Percentiles rank a stretch among this genome's conserved stretches.
Evolutionary conservation across 1,140 invertebrate species (phyloP).

Genomic region (Cydia amplana): DNA sequence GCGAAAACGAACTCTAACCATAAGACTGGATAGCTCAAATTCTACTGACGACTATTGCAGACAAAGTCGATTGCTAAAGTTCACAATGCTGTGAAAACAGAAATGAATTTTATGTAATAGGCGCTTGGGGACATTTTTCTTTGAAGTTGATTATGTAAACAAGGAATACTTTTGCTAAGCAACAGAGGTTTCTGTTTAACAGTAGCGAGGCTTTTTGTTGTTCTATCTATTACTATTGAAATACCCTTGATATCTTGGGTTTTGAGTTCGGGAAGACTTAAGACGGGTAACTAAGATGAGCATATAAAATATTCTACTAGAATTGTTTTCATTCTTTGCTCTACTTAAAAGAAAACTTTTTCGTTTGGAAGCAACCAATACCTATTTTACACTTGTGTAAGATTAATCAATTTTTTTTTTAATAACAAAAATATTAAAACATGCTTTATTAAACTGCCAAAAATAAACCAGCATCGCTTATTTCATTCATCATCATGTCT

Average conservation of each 20-base stretch:
- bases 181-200: neutral
- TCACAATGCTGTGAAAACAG: neutral
- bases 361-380: too few relatives aligned
- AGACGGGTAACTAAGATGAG: too few relatives aligned
- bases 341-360: too few relatives aligned
- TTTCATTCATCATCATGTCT: conserved; percentile 6
- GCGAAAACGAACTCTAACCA: neutral
- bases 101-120: conserved; percentile 16
- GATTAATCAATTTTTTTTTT: too few relatives aligned
- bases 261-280: neutral
- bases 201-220: neutral
- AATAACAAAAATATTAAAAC: too few relatives aligned
- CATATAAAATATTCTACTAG: too few relatives aligned
- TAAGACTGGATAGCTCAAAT: neutral
- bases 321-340: too few relatives aligned
- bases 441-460: neutral
- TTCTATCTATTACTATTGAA: neutral
- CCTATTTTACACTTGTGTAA: too few relatives aligned
- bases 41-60: neutral
- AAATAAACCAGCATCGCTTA: neutral
- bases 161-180: conserved; percentile 2
- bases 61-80: neutral
- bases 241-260: neutral
- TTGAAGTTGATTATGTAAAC: neutral
- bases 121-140: neutral